Conservation (phyloP, 2,888 invertebrate genomes). For the Dasysyrphus albostriatus region DNA sequence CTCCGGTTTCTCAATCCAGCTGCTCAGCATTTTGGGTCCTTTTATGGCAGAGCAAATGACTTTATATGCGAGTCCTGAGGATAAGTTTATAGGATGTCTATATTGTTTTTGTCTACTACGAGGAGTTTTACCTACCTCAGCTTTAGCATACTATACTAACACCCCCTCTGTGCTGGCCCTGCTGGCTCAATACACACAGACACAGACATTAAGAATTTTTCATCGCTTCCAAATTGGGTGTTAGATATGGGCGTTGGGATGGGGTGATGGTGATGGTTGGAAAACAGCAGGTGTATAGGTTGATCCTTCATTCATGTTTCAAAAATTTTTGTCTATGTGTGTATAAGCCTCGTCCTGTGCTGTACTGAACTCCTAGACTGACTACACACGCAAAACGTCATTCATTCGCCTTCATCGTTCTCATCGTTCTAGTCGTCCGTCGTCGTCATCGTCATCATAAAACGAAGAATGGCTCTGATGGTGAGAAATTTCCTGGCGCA, state of each 20-base stretch:
- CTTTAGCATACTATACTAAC: background rate
- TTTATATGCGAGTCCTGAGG: constrained; percentile 74
- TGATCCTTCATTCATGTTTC: constrained; percentile 74
- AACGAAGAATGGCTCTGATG: constrained; percentile 38
- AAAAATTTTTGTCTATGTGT: constrained; percentile 33
- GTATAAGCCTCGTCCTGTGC: constrained; percentile 46
- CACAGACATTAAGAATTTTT: constrained; percentile 44
- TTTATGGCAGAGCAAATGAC: constrained; percentile 74
- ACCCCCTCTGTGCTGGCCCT: constrained; percentile 1
- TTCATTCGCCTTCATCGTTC: constrained; percentile 69
- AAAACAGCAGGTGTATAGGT: constrained; percentile 72
- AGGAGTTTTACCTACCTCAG: constrained; percentile 40
- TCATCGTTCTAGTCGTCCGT: constrained; percentile 47
- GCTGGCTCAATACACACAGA: constrained; percentile 30
- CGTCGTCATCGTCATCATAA: constrained; percentile 28
- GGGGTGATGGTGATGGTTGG: background rate
- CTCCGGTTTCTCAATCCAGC: constrained; percentile 54
- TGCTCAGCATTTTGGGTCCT: constrained; percentile 68
- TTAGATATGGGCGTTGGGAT: constrained; percentile 8
- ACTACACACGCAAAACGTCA: constrained; percentile 73
- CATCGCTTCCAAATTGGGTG: constrained; percentile 15
- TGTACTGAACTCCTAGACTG: constrained; percentile 47
- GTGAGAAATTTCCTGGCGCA: constrained; percentile 60
- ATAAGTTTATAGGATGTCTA: constrained; percentile 76
- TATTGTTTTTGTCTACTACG: constrained; percentile 74